Base-by-base conservation (phyloP, 35 echinoderm and acorn worm species). In the Patiria miniata region DNA sequence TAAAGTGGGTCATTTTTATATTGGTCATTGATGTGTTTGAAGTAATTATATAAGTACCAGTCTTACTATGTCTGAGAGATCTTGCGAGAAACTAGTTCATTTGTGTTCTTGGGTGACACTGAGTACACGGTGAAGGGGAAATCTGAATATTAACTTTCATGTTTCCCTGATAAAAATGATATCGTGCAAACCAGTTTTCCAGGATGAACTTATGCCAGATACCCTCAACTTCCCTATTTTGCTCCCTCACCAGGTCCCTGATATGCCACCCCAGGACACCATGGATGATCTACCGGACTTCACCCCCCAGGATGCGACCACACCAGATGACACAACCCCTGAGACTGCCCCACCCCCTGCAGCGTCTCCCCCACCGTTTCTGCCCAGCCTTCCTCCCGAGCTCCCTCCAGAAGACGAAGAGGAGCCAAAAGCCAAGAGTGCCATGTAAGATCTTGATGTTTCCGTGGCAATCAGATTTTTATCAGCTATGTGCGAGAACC, bases 331-430 rank as follows among this genome's bases (percentile, higher is more conserved):
- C 65, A 73, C 65, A 36, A 34, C 65, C 65, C 0, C 65, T 3
- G 65, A 73, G 29, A 34, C 21, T 14, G 65, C 65, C 21, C 65
- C 65, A 26, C 65, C 65, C 23, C 26, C 26, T 10, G 34, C 30
- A 7, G 22, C 9, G 65, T 73, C 65, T 32, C 65, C 65, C 65
- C 65, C 65, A 36, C 65, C 65, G 4, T 73, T 73, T 80, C 88
- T 47, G 88, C 82, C 37, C 34, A 34, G 34, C 14, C 81, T 94
- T 19, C 92, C 92, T 19, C 92, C 87, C 1, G 90, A 92, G 37
- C 50, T 92, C 4, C 90, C 90, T 10, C 78, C 85, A 2, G 87
- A 94, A 50, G 92, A 94, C 57, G 91, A 93, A 36, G 87, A 86
- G 22, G 92, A 94, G 36, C 61, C 77, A 83, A 61, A 47, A 16